These are phyloP conservation scores for Abscondita cerata DNA, from an alignment of 2,888 invertebrate genomes.

Conservation along the genomic window DNA sequence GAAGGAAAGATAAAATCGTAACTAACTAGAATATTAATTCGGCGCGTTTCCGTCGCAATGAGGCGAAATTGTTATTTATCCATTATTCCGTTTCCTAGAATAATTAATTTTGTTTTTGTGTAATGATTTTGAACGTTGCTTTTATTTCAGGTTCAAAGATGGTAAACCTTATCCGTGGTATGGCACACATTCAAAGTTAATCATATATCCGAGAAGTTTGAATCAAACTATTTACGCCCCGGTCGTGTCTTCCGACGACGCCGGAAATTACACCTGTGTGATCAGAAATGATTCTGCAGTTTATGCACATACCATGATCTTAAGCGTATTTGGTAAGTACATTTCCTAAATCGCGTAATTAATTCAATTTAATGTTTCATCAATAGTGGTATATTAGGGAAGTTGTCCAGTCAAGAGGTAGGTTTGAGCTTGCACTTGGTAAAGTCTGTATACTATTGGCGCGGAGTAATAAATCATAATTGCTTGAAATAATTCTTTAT, in stretches of 20 bases:
- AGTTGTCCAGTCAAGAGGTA: too few species aligned
- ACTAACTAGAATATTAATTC: conserved; percentile 26
- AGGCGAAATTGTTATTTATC: conserved; percentile 12
- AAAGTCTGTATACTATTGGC: too few species aligned
- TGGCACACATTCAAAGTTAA: conserved; percentile 72
- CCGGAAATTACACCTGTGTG: conserved; percentile 77
- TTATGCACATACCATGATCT: conserved; percentile 68
- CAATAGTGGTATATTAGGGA: too few species aligned
- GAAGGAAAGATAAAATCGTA: conserved; percentile 27
- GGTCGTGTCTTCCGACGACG: conserved; percentile 68
- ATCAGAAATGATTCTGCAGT: conserved; percentile 74
- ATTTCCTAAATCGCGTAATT: not conserved
- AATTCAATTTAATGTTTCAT: not conserved
- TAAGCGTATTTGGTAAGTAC: conserved; percentile 72
- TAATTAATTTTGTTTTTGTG: not conserved
- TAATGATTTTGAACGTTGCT: not conserved
- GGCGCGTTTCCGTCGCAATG: conserved; percentile 19
- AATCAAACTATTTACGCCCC: conserved; percentile 81
- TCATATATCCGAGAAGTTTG: conserved; percentile 77
- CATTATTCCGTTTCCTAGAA: conserved; percentile 23
- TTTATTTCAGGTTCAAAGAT: conserved; percentile 74
- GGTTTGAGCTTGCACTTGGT: too few species aligned
- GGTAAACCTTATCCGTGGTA: conserved; percentile 79
- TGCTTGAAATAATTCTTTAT: too few species aligned
- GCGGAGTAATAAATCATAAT: too few species aligned